phyloP scores from a whole-genome alignment of 2,888 invertebrate genomes.

The Noctuana brunneofusca region DNA sequence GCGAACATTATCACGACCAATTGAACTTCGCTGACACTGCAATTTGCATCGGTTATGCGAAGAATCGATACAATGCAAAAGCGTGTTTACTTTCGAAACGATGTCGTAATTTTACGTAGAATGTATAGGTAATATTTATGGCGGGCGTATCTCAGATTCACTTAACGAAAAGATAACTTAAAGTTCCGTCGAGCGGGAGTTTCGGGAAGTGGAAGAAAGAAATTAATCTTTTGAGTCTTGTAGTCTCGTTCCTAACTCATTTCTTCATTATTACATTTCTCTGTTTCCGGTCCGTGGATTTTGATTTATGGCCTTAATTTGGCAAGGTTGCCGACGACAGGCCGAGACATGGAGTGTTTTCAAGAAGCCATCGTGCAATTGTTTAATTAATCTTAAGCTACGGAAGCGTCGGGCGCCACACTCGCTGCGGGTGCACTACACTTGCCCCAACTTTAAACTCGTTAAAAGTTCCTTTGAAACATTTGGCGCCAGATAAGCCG shows the following conservation, averaged over 20 bases:
- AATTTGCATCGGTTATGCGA: conserved; percentile 48
- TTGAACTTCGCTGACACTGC: conserved; percentile 49
- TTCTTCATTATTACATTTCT: conserved; percentile 77
- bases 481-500: conserved; percentile 82
- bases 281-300: conserved; percentile 74
- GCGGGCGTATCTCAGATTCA: conserved; percentile 18
- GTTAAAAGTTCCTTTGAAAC: conserved; percentile 82
- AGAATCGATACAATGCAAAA: conserved; percentile 35
- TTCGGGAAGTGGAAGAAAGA: conserved; percentile 51
- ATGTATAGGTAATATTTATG: conserved; percentile 10
- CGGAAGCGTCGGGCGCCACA: conserved; percentile 63
- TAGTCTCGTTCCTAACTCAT: conserved; percentile 53
- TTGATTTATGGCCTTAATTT: conserved; percentile 82
- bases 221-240: conserved; percentile 56
- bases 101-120: conserved; percentile 24
- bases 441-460: conserved; percentile 81
- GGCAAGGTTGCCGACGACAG: conserved; percentile 81
- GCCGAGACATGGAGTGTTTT: conserved; percentile 82
- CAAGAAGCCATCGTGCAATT: conserved; percentile 81
- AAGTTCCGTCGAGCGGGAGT: conserved; percentile 18
- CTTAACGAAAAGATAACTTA: conserved; percentile 27
- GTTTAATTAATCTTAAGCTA: conserved; percentile 82
- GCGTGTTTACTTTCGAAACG: conserved; percentile 25
- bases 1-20: conserved; percentile 33
- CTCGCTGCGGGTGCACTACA: conserved; percentile 71